phyloP scores from a whole-genome alignment of 2,113 vertebrate genomes.

The Ascaphus truei region DNA sequence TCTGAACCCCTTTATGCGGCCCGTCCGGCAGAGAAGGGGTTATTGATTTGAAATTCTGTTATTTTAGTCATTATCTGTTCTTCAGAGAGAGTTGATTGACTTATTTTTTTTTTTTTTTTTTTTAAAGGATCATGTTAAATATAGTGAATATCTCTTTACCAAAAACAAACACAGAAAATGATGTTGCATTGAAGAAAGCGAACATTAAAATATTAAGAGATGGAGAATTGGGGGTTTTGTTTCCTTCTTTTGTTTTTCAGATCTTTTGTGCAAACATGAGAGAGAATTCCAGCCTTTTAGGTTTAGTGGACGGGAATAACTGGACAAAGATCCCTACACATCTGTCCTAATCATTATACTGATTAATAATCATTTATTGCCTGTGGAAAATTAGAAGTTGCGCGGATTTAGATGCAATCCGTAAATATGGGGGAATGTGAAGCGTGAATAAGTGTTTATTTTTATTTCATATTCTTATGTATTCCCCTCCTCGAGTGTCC shows the following conservation, averaged over 20 bases:
- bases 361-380: no score
- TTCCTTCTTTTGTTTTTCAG: constrained; percentile 45
- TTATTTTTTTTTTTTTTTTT: constrained; percentile 42
- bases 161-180: constrained; percentile 50
- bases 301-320: no score
- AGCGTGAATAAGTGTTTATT: no score
- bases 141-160: constrained; percentile 70
- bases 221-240: constrained; percentile 58
- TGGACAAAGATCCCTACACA: no score
- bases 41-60: constrained; percentile 76
- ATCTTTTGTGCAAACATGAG: no score
- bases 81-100: constrained; percentile 54
- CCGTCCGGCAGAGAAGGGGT: constrained; percentile 35
- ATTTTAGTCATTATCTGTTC: constrained; percentile 62
- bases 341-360: no score
- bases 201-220: constrained; percentile 62
- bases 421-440: no score
- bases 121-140: constrained; percentile 58
- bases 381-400: no score
- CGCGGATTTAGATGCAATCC: no score
- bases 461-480: no score
- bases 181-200: constrained; percentile 60
- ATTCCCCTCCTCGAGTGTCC: no score
- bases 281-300: no score
- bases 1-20: constrained; percentile 5